Percentiles rank a stretch among this genome's conserved stretches.
Conservation (phyloP, 92 coral and sea anemone genomes). For the Virgularia gustaviana region DNA sequence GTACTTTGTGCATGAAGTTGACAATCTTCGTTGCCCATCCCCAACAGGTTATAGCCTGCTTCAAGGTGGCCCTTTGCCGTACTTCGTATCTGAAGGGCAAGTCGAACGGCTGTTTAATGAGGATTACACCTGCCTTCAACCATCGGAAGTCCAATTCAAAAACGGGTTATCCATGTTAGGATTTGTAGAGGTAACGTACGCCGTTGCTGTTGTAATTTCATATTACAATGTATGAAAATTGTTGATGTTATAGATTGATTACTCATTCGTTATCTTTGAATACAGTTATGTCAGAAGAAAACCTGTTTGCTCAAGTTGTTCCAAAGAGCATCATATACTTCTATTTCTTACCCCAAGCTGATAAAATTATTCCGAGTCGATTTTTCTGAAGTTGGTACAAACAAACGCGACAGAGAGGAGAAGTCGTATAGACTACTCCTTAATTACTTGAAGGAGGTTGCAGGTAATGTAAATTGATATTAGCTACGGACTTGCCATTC, state of each 20-base stretch:
- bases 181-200: constrained; percentile 54
- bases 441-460: constrained; percentile 52
- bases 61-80: constrained; percentile 40
- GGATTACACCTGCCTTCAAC: not conserved
- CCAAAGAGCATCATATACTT: constrained; percentile 34
- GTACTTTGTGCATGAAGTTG: too few relatives aligned
- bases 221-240: too few relatives aligned
- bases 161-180: constrained; percentile 48
- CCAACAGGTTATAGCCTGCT: constrained; percentile 31
- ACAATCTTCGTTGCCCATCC: too few relatives aligned
- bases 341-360: constrained; percentile 40
- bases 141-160: constrained; percentile 29
- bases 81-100: constrained; percentile 21
- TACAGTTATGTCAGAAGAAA: constrained; percentile 44
- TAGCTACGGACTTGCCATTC: too few relatives aligned
- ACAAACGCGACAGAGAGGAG: constrained; percentile 35
- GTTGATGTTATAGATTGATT: too few relatives aligned
- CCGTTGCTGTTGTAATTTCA: too few relatives aligned
- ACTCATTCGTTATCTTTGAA: too few relatives aligned
- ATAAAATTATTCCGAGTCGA: constrained; percentile 16
- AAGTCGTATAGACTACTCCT: constrained; percentile 39
- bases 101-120: constrained; percentile 16
- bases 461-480: too few relatives aligned
- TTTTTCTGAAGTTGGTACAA: constrained; percentile 48
- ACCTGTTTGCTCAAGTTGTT: constrained; percentile 42